Conservation (phyloP, 2,888 invertebrate genomes). For the Mesodorylaimus sp. region DNA sequence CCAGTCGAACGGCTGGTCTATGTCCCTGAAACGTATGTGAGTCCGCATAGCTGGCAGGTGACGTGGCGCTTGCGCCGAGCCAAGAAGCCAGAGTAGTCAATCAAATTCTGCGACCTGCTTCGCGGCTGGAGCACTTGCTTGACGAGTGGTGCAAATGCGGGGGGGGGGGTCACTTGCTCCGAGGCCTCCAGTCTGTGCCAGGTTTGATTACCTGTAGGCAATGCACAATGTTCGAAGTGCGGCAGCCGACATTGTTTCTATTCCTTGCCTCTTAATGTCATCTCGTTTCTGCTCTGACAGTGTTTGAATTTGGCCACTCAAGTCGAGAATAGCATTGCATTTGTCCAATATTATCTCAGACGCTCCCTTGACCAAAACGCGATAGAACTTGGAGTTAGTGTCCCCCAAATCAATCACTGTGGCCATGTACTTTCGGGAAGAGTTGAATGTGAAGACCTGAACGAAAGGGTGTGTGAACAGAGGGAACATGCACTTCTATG, state of each 20-base stretch:
- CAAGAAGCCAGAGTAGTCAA: too few species aligned
- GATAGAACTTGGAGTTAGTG: slow-evolving; percentile 53
- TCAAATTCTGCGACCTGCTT: too few species aligned
- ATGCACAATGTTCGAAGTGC: slow-evolving; percentile 75
- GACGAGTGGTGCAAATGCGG: too few species aligned
- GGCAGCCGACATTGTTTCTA: slow-evolving; percentile 95
- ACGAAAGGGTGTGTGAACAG: not conserved
- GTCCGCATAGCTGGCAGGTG: not conserved
- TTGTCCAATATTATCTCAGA: slow-evolving; percentile 96
- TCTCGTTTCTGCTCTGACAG: slow-evolving; percentile 85
- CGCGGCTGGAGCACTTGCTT: too few species aligned
- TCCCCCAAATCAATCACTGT: slow-evolving; percentile 62
- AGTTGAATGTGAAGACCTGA: slow-evolving; percentile 70
- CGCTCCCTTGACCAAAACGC: slow-evolving; percentile 90
- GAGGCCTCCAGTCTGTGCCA: too few species aligned
- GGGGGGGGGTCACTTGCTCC: too few species aligned
- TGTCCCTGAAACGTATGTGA: slow-evolving; percentile 40
- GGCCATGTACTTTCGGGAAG: slow-evolving; percentile 94
- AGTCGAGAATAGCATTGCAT: slow-evolving; percentile 42
- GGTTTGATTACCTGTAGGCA: not conserved
- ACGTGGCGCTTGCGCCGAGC: not conserved
- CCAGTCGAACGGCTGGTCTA: slow-evolving; percentile 80
- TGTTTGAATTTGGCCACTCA: slow-evolving; percentile 71
- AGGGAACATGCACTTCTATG: not conserved
- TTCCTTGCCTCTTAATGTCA: slow-evolving; percentile 68